Conservation (phyloP, 2,888 invertebrate species). For the Hedya salicella region DNA sequence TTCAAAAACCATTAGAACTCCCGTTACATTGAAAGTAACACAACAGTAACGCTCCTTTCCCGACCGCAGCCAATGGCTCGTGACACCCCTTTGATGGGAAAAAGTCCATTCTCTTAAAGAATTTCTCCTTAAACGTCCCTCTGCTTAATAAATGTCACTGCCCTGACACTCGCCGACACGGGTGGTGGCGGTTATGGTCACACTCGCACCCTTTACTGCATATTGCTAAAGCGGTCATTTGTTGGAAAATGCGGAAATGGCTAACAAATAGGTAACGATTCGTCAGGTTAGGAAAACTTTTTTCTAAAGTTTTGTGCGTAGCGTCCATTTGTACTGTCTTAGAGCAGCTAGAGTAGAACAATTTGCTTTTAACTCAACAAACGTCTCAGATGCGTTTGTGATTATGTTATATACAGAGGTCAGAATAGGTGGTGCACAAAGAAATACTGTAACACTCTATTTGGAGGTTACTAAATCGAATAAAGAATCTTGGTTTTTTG, state of each 20-base stretch:
- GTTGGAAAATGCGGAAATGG: conserved; percentile 20
- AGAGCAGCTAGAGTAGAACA: too few species aligned
- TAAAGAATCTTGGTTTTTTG: too few species aligned
- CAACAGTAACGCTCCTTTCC: not conserved
- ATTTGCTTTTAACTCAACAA: too few species aligned
- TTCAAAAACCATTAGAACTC: not conserved
- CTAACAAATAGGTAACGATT: conserved; percentile 24
- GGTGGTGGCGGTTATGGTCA: conserved; percentile 49
- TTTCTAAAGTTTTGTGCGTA: not conserved
- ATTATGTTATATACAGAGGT: too few species aligned
- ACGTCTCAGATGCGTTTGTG: too few species aligned
- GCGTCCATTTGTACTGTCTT: too few species aligned
- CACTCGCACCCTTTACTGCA: conserved; percentile 35
- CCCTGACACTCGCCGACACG: conserved; percentile 62
- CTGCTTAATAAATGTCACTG: conserved; percentile 80
- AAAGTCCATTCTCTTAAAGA: conserved; percentile 68
- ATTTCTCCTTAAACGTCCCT: conserved; percentile 72
- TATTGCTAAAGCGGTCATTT: conserved; percentile 36
- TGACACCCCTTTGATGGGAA: conserved; percentile 60
- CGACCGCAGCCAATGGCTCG: conserved; percentile 35
- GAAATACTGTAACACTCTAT: too few species aligned
- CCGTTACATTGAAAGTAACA: conserved; percentile 11
- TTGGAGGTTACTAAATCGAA: too few species aligned
- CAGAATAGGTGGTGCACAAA: too few species aligned
- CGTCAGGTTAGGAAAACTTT: conserved; percentile 3